Evolutionary conservation across 1,140 invertebrate species (phyloP), one percentile per base, ranked within the genome.

Genomic region (Caenorhabditis brenneri): DNA sequence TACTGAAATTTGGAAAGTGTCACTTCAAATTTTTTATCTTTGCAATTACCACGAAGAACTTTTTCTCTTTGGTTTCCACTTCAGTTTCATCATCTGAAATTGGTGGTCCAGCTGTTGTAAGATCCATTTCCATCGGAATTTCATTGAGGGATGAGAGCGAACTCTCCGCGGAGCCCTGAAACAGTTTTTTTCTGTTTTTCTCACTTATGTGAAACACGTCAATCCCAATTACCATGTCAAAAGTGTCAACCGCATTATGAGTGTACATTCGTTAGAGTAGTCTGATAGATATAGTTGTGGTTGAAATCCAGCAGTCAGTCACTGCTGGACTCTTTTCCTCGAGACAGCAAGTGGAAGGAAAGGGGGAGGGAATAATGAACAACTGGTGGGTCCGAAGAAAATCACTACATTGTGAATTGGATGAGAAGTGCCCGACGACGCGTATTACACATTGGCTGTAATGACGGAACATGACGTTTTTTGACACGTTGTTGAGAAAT

Each of bases 121-220:
- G 53, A 42, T 87, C 86, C 86, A 87, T 86, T 79, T 87, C 86
- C 86, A 87, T 87, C 24, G 86, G 86, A 33, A 87, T 87, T 46
- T 87, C 86, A 74, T 87, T 65, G 10, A 81, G 42, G 3, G 84
- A 85, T 60, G 79, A 81, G n/a, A 46, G 29, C 19, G 46, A 49
- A 36, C 80, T 82, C 16, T 85, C 84, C 36, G 83, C 33, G 15
- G 65, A 74, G 65, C 65, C 65, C 65, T 74, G 19, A 74, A 74
- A 19, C 27, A 10, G 2, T 65, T 0, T 19, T 15, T 12, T 42
- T 22, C 4, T 5, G 36, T 0, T 42, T 42, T 42, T 6, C 39
- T n/a, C n/a, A n/a, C n/a, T n/a, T n/a, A n/a, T n/a, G 4, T 33
- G n/a, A 36, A 39, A 6, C 12, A 36, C 2, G 19, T 36, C 19